These are phyloP conservation scores for Myopa testacea DNA, from an alignment of 2,888 invertebrate genomes.

Conservation along the genomic window DNA sequence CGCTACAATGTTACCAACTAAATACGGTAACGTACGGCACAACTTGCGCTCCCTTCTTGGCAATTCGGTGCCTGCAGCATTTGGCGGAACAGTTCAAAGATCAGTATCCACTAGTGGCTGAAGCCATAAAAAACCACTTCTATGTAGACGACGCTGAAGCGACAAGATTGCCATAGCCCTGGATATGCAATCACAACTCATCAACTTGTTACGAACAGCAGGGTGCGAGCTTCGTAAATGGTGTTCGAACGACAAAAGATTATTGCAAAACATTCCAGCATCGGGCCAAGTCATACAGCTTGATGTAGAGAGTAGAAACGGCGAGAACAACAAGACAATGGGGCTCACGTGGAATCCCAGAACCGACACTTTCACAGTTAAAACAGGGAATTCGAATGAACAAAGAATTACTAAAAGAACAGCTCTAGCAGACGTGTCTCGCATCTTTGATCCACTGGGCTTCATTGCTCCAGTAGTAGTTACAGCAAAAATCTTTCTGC, in stretches of 20 bases:
- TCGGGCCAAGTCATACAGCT: slow-evolving; percentile 13
- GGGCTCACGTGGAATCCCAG: slow-evolving; percentile 39
- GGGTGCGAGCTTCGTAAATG: slow-evolving; percentile 28
- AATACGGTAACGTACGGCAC: slow-evolving; percentile 5
- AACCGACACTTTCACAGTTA: slow-evolving; percentile 39
- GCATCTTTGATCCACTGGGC: slow-evolving; percentile 13
- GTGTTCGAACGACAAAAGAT: slow-evolving; percentile 22
- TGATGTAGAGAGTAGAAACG: not conserved
- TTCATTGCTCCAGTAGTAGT: slow-evolving; percentile 10
- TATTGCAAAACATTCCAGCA: slow-evolving; percentile 19
- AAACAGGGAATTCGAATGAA: not conserved
- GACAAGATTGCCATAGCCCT: slow-evolving; percentile 25
- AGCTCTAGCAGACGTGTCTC: slow-evolving; percentile 3
- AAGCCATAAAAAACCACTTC: slow-evolving; percentile 29
- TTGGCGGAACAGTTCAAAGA: not conserved
- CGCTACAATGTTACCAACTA: not conserved
- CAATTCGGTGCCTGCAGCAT: not conserved
- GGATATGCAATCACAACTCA: slow-evolving; percentile 31
- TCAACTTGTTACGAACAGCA: slow-evolving; percentile 16
- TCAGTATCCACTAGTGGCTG: not conserved
- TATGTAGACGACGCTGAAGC: slow-evolving; percentile 38
- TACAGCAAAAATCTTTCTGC: not conserved
- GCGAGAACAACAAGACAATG: slow-evolving; percentile 12
- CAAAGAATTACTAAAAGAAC: not conserved
- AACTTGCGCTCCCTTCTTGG: slow-evolving; percentile 3